Conservation (phyloP, 2,797 vertebrate genomes). For the Apodemus agrarius region DNA sequence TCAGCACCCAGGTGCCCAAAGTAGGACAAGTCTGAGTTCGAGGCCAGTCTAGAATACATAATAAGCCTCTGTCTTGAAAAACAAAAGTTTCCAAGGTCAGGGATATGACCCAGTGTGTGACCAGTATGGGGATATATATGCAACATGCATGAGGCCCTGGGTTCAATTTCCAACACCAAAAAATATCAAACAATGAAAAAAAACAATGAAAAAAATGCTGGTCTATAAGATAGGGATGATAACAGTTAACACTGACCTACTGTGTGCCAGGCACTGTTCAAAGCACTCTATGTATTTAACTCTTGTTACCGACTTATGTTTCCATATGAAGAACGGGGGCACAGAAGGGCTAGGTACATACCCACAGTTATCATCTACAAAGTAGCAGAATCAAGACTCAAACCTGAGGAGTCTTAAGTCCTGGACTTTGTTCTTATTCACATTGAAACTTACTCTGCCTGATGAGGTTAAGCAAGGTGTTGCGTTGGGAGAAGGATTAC, state of each 20-base stretch:
- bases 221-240: not conserved
- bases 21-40: not conserved
- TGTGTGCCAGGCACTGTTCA: not conserved
- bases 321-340: not conserved
- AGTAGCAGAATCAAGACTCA: not conserved
- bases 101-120: not conserved
- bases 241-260: not conserved
- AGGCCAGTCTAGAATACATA: not conserved
- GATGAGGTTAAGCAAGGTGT: not conserved
- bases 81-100: not conserved
- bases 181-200: not conserved
- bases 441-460: not conserved
- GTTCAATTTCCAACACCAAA: not conserved
- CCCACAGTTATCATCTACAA: not conserved
- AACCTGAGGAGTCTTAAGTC: not conserved
- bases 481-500: not conserved
- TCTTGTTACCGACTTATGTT: not conserved
- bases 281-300: not conserved
- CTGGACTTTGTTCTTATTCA: not conserved
- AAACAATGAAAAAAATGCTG: not conserved
- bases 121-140: not conserved
- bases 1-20: not conserved
- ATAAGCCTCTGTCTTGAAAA: not conserved
- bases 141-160: not conserved
- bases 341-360: not conserved